Percentiles rank a stretch among this genome's conserved stretches.
phyloP scores from a whole-genome alignment of 2,888 invertebrate genomes.

The Acleris emargana region DNA sequence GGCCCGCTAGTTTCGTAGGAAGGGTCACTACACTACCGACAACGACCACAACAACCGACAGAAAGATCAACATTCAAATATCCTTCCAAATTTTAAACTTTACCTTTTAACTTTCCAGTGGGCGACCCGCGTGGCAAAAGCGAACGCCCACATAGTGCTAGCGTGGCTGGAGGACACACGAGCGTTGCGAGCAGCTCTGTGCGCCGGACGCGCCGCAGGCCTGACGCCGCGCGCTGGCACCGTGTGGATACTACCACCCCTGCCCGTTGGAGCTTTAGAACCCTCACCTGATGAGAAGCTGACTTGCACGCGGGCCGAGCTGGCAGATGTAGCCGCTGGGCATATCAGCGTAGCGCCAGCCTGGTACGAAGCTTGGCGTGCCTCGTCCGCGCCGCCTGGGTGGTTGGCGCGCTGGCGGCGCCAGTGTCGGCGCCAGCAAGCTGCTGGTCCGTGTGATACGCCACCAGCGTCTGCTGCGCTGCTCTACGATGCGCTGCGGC shows the following conservation, averaged over 20 bases:
- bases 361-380: slow-evolving; percentile 57
- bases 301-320: slow-evolving; percentile 69
- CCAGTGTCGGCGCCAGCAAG: slow-evolving; percentile 36
- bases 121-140: slow-evolving; percentile 54
- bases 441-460: slow-evolving; percentile 37
- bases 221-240: slow-evolving; percentile 89
- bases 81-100: background rate
- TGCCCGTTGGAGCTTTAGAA: slow-evolving; percentile 86
- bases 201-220: slow-evolving; percentile 88
- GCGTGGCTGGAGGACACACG: slow-evolving; percentile 90
- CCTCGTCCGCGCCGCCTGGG: slow-evolving; percentile 25
- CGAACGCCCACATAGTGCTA: slow-evolving; percentile 89
- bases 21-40: too few relatives aligned
- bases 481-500: slow-evolving; percentile 65
- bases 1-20: too few relatives aligned
- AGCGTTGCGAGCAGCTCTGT: slow-evolving; percentile 90
- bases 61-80: too few relatives aligned
- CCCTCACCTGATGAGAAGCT: slow-evolving; percentile 84
- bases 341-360: slow-evolving; percentile 57
- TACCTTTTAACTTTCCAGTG: slow-evolving; percentile 47
- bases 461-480: slow-evolving; percentile 58
- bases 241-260: slow-evolving; percentile 94
- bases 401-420: slow-evolving; percentile 49
- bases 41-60: too few relatives aligned
- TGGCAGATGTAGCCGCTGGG: slow-evolving; percentile 50